Conservation (phyloP, 1,140 invertebrate species). For the Pentalonia nigronervosa region DNA sequence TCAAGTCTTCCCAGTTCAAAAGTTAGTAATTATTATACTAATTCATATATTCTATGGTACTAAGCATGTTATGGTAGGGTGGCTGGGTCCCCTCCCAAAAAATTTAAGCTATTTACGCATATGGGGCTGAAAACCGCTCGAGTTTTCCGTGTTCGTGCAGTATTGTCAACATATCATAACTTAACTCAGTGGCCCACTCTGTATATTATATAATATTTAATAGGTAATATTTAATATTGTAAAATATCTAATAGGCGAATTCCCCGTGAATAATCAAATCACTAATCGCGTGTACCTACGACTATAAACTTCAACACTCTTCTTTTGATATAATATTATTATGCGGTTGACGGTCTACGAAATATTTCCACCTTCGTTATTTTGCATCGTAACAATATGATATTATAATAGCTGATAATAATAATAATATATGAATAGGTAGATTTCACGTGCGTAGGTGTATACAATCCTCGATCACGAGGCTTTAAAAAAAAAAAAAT, state of each 20-base stretch:
- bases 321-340: not conserved
- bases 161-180: not conserved
- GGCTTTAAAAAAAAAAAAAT: not conserved
- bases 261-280: not conserved
- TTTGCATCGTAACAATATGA: not conserved
- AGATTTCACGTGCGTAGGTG: not conserved
- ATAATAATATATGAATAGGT: not conserved
- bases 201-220: not conserved
- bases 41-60: too few relatives aligned
- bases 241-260: not conserved
- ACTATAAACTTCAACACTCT: not conserved
- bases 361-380: constrained; percentile 1
- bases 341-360: not conserved
- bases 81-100: too few relatives aligned
- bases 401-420: not conserved
- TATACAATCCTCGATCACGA: not conserved
- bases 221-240: too few relatives aligned
- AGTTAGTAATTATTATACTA: too few relatives aligned
- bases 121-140: not conserved
- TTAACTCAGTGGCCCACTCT: not conserved
- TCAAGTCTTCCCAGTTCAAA: too few relatives aligned
- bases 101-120: too few relatives aligned
- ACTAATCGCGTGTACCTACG: not conserved
- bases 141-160: not conserved
- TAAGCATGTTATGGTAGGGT: too few relatives aligned